A percentile compares a stretch with the other conserved stretches of the same genome.
These are phyloP conservation scores for Ellobius talpinus DNA, from an alignment of 2,113 vertebrate genomes.

Conservation along the genomic window DNA sequence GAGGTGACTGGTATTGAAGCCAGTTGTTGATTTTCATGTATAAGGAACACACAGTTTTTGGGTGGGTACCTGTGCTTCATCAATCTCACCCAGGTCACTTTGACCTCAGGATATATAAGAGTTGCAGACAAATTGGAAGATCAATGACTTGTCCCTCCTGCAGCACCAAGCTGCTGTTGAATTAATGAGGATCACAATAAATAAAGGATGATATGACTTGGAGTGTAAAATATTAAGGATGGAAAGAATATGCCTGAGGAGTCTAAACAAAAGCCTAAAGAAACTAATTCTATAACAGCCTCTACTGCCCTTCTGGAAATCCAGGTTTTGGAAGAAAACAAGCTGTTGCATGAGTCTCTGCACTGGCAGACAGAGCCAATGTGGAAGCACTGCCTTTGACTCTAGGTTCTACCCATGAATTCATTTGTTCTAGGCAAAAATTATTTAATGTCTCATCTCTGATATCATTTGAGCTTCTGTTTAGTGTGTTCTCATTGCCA, in stretches of 20 bases:
- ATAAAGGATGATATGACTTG: constrained; percentile 91
- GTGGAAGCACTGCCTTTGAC: constrained; percentile 8
- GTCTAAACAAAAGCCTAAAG: constrained; percentile 84
- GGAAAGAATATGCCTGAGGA: constrained; percentile 84
- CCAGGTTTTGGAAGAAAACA: neutral
- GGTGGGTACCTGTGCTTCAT: constrained; percentile 81
- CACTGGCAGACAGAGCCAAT: neutral
- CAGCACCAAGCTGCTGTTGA: constrained; percentile 88
- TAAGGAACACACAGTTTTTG: constrained; percentile 81
- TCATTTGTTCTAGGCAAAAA: constrained; percentile 57
- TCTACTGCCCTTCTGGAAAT: neutral
- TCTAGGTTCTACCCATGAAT: constrained; percentile 5
- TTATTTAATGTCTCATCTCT: constrained; percentile 53
- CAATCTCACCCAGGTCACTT: constrained; percentile 85
- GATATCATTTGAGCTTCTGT: neutral
- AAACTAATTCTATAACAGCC: constrained; percentile 83
- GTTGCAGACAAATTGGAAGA: constrained; percentile 89
- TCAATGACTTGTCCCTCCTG: constrained; percentile 89
- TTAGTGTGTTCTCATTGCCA: neutral
- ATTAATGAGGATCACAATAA: constrained; percentile 90
- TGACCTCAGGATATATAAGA: constrained; percentile 86
- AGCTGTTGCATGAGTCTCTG: neutral
- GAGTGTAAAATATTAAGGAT: constrained; percentile 90
- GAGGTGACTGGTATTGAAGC: constrained; percentile 82
- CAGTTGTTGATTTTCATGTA: constrained; percentile 89